These are phyloP conservation scores for Coccyzus lansbergi DNA, from an alignment of 2,797 vertebrate genomes.

Conservation along the genomic window DNA sequence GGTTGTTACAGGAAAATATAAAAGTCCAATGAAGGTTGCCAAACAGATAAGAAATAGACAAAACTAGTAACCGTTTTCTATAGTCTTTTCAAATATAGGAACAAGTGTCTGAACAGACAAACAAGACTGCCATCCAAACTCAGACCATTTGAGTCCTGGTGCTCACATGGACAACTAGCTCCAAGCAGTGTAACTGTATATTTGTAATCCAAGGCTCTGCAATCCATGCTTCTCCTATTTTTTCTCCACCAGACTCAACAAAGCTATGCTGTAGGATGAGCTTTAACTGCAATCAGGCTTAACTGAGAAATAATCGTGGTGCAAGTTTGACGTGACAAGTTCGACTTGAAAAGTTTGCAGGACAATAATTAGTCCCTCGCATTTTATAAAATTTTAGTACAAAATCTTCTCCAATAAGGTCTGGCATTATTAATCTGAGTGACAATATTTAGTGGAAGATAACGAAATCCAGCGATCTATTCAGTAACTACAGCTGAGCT, in stretches of 20 bases:
- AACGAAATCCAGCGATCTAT: background rate
- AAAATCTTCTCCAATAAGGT: background rate
- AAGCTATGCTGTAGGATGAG: background rate
- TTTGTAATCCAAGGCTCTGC: background rate
- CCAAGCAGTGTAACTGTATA: rapidly evolving
- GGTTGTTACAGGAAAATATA: background rate
- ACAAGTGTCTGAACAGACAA: background rate
- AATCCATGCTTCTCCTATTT: background rate
- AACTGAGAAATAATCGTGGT: background rate
- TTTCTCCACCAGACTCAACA: background rate
- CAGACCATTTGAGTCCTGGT: background rate
- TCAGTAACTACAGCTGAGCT: background rate
- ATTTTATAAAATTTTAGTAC: background rate
- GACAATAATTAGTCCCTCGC: background rate
- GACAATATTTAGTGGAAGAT: background rate
- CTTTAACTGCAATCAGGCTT: background rate
- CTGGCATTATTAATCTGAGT: background rate
- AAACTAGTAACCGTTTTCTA: background rate
- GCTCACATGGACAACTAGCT: background rate
- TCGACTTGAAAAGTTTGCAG: background rate
- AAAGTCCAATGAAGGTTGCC: background rate
- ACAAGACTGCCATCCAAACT: background rate
- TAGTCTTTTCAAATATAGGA: background rate
- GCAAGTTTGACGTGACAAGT: background rate
- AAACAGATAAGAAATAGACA: background rate